These are phyloP conservation scores for Alouatta palliata DNA, from an alignment of 2,113 vertebrate species.

Conservation along the genomic window DNA sequence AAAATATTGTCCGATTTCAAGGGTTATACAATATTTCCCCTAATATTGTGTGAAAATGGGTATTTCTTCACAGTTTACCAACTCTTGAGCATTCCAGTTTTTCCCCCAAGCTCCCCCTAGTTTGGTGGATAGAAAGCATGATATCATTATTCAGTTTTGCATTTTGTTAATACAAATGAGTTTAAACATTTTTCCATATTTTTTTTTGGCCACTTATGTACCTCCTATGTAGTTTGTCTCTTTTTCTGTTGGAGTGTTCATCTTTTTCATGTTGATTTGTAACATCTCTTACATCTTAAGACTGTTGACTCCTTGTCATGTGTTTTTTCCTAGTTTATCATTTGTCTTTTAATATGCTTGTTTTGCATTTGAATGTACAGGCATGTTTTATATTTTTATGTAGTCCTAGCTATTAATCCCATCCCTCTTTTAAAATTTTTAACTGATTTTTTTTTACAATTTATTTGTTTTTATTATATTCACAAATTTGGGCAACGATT, in stretches of 20 bases:
- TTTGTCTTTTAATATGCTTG: slow-evolving; percentile 28
- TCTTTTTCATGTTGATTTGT: slow-evolving; percentile 36
- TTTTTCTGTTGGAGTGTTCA: not conserved
- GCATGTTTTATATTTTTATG: slow-evolving; percentile 14
- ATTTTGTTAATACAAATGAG: slow-evolving; percentile 10
- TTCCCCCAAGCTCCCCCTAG: not conserved
- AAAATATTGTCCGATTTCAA: slow-evolving; percentile 21
- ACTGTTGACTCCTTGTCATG: not conserved
- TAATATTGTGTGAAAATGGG: not conserved
- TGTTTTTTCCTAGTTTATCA: not conserved
- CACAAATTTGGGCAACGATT: not conserved
- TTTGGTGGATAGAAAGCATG: not conserved
- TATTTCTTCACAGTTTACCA: not conserved
- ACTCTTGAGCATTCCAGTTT: not conserved
- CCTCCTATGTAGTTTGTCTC: not conserved
- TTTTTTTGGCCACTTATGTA: not conserved
- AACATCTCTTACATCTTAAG: not conserved
- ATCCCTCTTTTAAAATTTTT: not conserved
- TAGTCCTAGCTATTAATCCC: not conserved
- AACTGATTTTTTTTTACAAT: not conserved
- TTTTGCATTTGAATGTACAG: not conserved
- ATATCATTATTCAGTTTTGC: slow-evolving; percentile 12
- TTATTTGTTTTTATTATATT: not conserved
- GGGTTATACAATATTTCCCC: not conserved
- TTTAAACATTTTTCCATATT: not conserved